Conservation (phyloP, 2,888 invertebrate species). For the Poecilus cupreus region DNA sequence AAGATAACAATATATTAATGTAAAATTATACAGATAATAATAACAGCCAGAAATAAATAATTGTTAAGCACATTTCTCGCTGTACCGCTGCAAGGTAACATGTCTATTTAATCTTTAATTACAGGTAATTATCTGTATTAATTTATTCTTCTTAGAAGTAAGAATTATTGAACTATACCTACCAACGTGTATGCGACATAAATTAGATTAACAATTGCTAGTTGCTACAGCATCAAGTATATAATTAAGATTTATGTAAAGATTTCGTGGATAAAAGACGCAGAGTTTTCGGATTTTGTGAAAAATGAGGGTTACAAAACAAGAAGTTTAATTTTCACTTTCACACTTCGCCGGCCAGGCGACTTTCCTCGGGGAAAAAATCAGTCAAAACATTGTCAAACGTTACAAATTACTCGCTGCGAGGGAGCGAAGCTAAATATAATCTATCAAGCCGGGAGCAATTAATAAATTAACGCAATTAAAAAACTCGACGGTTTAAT, state of each 20-base stretch:
- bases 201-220: conserved; percentile 4
- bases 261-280: conserved; percentile 7
- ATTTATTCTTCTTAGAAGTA: conserved; percentile 5
- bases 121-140: conserved; percentile 3
- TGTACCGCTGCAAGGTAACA: conserved; percentile 6
- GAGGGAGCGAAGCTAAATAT: conserved; percentile 46
- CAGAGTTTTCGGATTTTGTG: conserved; percentile 42
- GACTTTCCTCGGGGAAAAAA: conserved; percentile 56
- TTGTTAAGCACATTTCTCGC: background rate
- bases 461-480: conserved; percentile 59
- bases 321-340: conserved; percentile 59
- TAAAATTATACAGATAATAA: background rate
- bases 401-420: conserved; percentile 66
- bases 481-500: conserved; percentile 57
- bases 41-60: background rate
- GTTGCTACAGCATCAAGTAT: conserved; percentile 40
- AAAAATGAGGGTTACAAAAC: conserved; percentile 54
- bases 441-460: conserved; percentile 56
- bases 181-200: background rate
- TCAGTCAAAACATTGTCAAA: conserved; percentile 68
- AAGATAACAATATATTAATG: conserved; percentile 23
- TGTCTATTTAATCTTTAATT: conserved; percentile 14
- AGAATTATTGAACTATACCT: conserved; percentile 3
- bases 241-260: conserved; percentile 47
- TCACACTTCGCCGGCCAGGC: conserved; percentile 45